Evolutionary conservation across 2,113 vertebrate species (phyloP).

Genomic region (Eidolon helvum): DNA sequence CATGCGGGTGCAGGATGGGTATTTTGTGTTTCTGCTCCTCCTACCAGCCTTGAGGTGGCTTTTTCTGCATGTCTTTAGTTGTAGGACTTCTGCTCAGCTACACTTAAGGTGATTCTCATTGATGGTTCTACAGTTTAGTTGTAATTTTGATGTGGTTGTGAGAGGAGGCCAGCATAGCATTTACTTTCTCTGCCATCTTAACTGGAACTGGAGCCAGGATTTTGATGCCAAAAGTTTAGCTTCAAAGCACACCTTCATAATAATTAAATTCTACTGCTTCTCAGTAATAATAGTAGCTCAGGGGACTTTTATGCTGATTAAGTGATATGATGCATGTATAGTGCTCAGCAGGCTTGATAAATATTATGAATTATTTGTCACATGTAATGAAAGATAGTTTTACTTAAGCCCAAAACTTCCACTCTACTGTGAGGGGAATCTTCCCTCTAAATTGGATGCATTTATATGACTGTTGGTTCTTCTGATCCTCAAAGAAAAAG

Average conservation of each 20-base stretch:
- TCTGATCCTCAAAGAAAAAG: neutral
- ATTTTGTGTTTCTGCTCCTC: too few relatives aligned
- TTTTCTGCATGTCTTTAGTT: too few relatives aligned
- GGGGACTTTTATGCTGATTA: neutral
- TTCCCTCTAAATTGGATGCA: neutral
- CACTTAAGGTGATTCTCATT: too few relatives aligned
- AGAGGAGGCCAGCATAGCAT: too few relatives aligned
- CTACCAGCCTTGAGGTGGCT: too few relatives aligned
- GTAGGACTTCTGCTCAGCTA: too few relatives aligned
- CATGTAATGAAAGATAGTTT: neutral
- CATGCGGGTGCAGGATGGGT: too few relatives aligned
- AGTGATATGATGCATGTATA: neutral
- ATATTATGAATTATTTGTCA: neutral
- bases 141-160: too few relatives aligned
- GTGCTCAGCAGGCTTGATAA: neutral
- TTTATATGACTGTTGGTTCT: neutral
- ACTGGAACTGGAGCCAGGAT: neutral
- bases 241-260: neutral
- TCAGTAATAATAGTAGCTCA: neutral
- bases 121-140: too few relatives aligned
- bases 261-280: neutral
- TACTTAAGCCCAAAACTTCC: neutral
- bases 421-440: neutral
- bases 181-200: too few relatives aligned
- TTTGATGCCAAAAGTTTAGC: neutral